phyloP scores from a whole-genome alignment of 2,797 vertebrate genomes.

The Morus bassanus region DNA sequence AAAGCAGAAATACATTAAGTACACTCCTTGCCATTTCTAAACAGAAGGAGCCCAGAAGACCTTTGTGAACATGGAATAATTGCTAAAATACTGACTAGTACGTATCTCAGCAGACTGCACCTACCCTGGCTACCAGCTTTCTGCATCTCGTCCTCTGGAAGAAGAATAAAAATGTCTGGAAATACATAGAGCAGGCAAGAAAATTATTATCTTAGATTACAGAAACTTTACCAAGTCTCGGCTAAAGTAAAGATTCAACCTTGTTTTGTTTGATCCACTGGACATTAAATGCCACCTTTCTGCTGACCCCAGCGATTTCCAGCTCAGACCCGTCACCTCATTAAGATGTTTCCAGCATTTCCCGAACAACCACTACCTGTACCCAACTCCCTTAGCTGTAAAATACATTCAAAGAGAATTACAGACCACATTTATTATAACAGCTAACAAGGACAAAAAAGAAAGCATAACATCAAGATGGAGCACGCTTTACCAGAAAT shows the following conservation, averaged over 20 bases:
- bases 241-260: not conserved
- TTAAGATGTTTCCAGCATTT: not conserved
- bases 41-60: not conserved
- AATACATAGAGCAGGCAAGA: not conserved
- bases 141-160: not conserved
- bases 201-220: not conserved
- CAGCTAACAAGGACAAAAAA: constrained; percentile 12
- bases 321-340: not conserved
- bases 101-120: not conserved
- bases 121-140: not conserved
- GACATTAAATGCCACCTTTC: not conserved
- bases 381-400: not conserved
- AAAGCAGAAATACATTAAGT: not conserved
- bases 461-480: not conserved
- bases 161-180: not conserved
- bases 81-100: not conserved
- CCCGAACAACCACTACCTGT: not conserved
- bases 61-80: not conserved
- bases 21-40: not conserved
- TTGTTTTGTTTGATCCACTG: not conserved
- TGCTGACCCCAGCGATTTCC: not conserved
- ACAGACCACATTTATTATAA: not conserved
- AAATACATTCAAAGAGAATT: not conserved
- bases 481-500: not conserved
- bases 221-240: not conserved